Percentiles rank a stretch among this genome's conserved stretches.
Conservation (phyloP, 2,797 vertebrate genomes). For the Syngnathus acus region DNA sequence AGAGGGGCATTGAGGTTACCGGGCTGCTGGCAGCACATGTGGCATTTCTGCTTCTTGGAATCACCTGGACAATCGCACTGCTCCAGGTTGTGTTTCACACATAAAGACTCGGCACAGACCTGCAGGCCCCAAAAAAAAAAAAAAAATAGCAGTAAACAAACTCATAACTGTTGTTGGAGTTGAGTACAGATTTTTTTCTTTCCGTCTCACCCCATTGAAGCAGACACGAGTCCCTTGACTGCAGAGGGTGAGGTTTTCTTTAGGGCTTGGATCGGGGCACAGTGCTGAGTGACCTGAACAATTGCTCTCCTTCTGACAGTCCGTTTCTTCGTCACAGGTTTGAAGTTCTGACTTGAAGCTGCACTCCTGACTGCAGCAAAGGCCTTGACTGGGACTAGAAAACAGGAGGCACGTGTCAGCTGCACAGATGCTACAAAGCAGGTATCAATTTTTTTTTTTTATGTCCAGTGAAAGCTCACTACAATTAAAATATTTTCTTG, state of each 20-base stretch:
- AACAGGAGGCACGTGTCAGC: neutral
- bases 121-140: conserved; percentile 18
- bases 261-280: conserved; percentile 63
- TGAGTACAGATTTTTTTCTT: neutral
- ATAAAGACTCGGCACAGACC: conserved; percentile 66
- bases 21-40: conserved; percentile 74
- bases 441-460: neutral
- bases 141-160: neutral
- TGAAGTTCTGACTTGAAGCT: conserved; percentile 45
- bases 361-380: conserved; percentile 68
- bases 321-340: conserved; percentile 65
- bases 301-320: conserved; percentile 59
- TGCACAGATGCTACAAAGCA: neutral
- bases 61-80: conserved; percentile 69
- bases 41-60: conserved; percentile 66
- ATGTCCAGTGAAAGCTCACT: neutral
- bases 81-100: conserved; percentile 58
- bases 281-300: conserved; percentile 62
- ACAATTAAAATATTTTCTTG: neutral
- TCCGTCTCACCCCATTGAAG: conserved; percentile 67
- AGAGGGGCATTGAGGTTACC: conserved; percentile 53
- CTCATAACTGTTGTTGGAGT: too few species aligned
- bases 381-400: conserved; percentile 74
- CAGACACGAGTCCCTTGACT: conserved; percentile 69
- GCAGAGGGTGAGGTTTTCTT: conserved; percentile 72